A percentile compares a stretch with the other conserved stretches of the same genome.
These are phyloP conservation scores for Germaria angustata DNA, from an alignment of 2,888 invertebrate species.

Conservation along the genomic window DNA sequence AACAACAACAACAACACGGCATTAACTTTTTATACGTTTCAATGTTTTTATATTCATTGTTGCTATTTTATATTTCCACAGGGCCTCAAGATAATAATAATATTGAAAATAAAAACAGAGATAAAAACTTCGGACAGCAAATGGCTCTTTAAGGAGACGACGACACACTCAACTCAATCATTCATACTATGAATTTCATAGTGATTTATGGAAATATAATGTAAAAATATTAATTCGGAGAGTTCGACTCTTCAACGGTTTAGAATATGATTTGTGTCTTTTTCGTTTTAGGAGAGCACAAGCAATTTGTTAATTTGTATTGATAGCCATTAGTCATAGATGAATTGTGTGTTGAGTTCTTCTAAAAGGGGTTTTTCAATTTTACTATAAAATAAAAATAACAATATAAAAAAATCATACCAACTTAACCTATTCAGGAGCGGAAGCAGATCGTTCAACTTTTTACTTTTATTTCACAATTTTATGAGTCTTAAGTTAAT, in stretches of 20 bases:
- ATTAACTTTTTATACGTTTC: conserved; percentile 37
- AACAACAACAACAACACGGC: conserved; percentile 25
- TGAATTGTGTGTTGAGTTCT: conserved; percentile 14
- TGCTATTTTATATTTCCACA: conserved; percentile 40
- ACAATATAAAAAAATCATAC: not conserved
- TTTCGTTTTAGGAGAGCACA: not conserved
- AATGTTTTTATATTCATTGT: conserved; percentile 26
- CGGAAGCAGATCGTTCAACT: not conserved
- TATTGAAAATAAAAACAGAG: conserved; percentile 50
- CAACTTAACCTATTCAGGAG: conserved; percentile 8
- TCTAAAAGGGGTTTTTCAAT: not conserved
- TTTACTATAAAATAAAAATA: not conserved
- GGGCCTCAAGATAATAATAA: conserved; percentile 51
- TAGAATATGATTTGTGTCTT: conserved; percentile 1
- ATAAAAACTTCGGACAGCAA: conserved; percentile 49
- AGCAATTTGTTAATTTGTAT: conserved; percentile 38
- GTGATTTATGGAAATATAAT: not conserved
- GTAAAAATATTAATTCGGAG: conserved; percentile 29
- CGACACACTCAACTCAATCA: conserved; percentile 19
- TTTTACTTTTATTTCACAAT: too few relatives aligned
- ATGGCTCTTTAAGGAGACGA: conserved; percentile 45
- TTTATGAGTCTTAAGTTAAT: too few relatives aligned
- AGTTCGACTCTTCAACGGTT: not conserved
- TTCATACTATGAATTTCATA: too few relatives aligned
- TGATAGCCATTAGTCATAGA: conserved; percentile 41